A percentile compares a stretch with the other conserved stretches of the same genome.
phyloP scores from a whole-genome alignment of 2,888 invertebrate species.

The Lepidocyrtinus sp. region DNA sequence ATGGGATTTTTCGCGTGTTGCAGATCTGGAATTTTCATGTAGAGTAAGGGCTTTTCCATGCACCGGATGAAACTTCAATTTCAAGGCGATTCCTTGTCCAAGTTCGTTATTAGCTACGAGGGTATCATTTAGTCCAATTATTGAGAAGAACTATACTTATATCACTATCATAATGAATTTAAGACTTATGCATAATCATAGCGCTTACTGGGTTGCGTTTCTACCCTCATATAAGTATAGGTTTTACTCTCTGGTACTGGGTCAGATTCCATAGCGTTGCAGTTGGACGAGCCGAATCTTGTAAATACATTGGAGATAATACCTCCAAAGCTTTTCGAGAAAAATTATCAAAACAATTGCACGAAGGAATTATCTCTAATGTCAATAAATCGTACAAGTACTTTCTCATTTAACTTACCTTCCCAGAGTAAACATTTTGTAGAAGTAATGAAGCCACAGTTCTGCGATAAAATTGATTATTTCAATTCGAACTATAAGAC shows the following conservation, averaged over 20 bases:
- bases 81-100: background rate
- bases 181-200: no score
- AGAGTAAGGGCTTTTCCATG: constrained; percentile 54
- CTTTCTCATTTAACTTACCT: background rate
- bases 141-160: no score
- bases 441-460: no score
- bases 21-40: constrained; percentile 18
- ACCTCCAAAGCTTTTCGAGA: constrained; percentile 3
- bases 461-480: background rate
- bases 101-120: background rate
- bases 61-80: constrained; percentile 45
- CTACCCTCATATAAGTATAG: no score
- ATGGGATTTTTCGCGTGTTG: constrained; percentile 29
- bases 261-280: no score
- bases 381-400: no score
- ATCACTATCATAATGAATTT: background rate
- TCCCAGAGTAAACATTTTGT: no score
- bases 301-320: constrained; percentile 16
- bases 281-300: no score
- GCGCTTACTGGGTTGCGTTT: background rate
- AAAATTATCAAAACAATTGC: background rate
- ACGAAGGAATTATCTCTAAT: no score
- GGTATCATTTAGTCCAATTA: no score
- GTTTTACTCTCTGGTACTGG: no score
- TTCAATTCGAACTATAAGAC: no score